phyloP scores from a whole-genome alignment of 2,113 vertebrate species.

The Rhinolophus sinicus region DNA sequence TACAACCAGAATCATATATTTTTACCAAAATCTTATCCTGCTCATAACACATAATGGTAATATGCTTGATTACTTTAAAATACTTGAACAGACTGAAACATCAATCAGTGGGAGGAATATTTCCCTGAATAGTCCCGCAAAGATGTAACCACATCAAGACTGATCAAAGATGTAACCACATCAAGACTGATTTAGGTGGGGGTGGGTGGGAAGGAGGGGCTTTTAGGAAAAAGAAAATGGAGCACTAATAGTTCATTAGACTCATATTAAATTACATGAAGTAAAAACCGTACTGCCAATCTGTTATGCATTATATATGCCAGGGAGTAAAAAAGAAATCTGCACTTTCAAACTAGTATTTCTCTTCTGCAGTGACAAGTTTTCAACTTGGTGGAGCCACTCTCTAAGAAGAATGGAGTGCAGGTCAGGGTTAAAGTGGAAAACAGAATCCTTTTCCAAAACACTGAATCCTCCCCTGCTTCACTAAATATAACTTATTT shows the following conservation, averaged over 20 bases:
- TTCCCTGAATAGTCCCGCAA: neutral
- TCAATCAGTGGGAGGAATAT: constrained; percentile 15
- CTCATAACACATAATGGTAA: neutral
- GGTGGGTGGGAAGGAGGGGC: too few species aligned
- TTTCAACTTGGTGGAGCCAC: constrained; percentile 11
- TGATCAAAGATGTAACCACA: neutral
- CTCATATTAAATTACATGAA: neutral
- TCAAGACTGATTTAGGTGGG: neutral
- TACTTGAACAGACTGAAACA: neutral
- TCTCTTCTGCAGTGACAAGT: neutral
- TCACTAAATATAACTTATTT: neutral
- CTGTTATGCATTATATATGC: neutral
- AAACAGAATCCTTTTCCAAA: neutral
- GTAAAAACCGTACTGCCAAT: neutral
- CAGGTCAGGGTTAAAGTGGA: neutral
- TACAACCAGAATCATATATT: constrained; percentile 6
- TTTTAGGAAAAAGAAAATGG: constrained; percentile 43
- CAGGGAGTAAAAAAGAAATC: neutral
- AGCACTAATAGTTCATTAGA: neutral
- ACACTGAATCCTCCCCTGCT: neutral
- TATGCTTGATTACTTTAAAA: neutral
- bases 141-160: neutral
- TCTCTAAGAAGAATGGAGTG: neutral
- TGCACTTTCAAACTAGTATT: constrained; percentile 1
- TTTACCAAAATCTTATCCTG: constrained; percentile 23